Evolutionary conservation across 2,797 vertebrate species (phyloP).

Genomic region (Sebastes vulpes): DNA sequence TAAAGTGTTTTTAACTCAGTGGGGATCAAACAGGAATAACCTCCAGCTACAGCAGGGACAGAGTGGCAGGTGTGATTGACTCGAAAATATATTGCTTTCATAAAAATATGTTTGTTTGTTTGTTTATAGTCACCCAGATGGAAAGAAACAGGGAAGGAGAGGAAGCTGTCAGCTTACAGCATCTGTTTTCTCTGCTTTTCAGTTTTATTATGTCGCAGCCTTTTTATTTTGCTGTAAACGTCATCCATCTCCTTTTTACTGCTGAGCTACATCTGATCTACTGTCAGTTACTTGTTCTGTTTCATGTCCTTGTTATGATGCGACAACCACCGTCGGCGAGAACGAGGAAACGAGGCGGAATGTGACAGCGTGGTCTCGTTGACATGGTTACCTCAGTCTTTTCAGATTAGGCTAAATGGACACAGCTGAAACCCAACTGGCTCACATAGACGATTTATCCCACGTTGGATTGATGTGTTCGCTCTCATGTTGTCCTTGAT

Average conservation of each 20-base stretch:
- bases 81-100: conserved; percentile 59
- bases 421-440: conserved; percentile 2
- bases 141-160: background rate
- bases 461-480: conserved; percentile 11
- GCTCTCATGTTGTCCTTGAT: conserved; percentile 20
- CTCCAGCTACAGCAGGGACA: conserved; percentile 5
- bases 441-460: conserved; percentile 3
- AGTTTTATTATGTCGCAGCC: background rate
- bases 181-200: conserved; percentile 2
- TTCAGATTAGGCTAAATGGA: conserved; percentile 12
- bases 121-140: conserved; percentile 1
- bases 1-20: conserved; percentile 41
- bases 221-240: background rate
- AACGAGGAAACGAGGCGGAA: conserved; percentile 12
- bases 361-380: conserved; percentile 17
- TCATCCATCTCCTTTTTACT: background rate
- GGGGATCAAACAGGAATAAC: conserved; percentile 45
- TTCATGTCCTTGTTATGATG: conserved; percentile 6
- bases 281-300: background rate
- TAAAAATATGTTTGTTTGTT: conserved; percentile 35
- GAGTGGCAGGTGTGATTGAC: conserved; percentile 39
- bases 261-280: conserved; percentile 2
- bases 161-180: background rate
- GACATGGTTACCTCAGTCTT: conserved; percentile 48
- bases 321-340: background rate